Conservation (phyloP, 2,797 vertebrate genomes). For the Phylloscopus collybita region DNA sequence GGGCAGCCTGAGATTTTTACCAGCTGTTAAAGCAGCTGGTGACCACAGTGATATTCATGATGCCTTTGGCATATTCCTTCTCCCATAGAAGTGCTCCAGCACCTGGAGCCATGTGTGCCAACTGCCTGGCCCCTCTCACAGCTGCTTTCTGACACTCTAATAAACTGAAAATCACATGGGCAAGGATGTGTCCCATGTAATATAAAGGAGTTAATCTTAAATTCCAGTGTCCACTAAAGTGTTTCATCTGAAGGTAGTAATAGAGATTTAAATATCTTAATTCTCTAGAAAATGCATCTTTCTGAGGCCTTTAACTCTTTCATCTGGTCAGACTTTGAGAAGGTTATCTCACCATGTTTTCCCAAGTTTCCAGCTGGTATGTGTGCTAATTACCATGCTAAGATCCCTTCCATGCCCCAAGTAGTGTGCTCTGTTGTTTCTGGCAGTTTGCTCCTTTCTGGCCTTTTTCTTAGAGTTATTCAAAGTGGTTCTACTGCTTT, state of each 20-base stretch:
- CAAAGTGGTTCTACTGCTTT: neutral
- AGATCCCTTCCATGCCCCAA: neutral
- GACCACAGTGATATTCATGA: neutral
- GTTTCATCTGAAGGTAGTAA: neutral
- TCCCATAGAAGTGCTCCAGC: neutral
- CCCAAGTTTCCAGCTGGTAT: neutral
- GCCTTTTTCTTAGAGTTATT: neutral
- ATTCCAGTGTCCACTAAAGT: neutral
- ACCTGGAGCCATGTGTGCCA: neutral
- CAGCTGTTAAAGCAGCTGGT: neutral
- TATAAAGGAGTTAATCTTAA: neutral
- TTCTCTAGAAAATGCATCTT: neutral
- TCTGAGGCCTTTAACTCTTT: neutral
- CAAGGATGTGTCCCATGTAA: neutral
- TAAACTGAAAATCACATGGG: neutral
- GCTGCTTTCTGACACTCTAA: neutral
- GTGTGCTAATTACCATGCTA: neutral
- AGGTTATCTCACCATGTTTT: neutral
- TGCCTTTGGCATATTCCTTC: neutral
- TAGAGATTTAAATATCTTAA: neutral
- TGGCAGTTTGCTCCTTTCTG: neutral
- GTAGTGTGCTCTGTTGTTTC: neutral
- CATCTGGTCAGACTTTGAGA: neutral
- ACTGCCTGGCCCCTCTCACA: neutral
- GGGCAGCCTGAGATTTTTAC: neutral